phyloP scores from a whole-genome alignment of 2,797 vertebrate species.

The Sebastes dallii region DNA sequence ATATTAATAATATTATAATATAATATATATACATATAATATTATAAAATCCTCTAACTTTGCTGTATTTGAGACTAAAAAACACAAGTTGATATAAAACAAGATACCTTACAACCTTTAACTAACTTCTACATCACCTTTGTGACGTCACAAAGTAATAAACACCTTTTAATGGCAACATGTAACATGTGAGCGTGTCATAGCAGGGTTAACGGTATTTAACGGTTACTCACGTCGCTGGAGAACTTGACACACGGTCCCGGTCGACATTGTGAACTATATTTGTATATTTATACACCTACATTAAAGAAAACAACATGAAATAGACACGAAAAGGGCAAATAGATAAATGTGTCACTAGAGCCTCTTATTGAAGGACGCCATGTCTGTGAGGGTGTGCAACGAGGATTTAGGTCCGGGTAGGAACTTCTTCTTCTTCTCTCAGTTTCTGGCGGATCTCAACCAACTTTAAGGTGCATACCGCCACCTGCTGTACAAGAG shows the following conservation, averaged over 20 bases:
- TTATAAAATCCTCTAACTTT: no score
- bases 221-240: slow-evolving; percentile 76
- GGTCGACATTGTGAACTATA: slow-evolving; percentile 59
- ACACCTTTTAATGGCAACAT: not conserved
- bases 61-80: not conserved
- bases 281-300: not conserved
- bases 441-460: fast-evolving
- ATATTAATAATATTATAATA: no score
- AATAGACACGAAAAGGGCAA: not conserved
- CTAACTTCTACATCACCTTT: not conserved
- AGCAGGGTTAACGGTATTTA: not conserved
- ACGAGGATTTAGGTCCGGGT: slow-evolving; percentile 27
- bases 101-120: not conserved
- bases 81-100: not conserved
- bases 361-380: slow-evolving; percentile 62
- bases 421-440: slow-evolving; percentile 4
- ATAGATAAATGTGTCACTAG: not conserved
- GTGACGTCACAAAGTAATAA: not conserved
- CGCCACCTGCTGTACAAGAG: no score
- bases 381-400: slow-evolving; percentile 50
- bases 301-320: fast-evolving
- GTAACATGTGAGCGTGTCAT: not conserved
- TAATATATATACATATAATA: no score
- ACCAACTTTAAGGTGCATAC: fast-evolving
- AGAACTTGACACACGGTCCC: slow-evolving; percentile 56